Conservation (phyloP, 2,797 vertebrate species). For the Typhlichthys eigenmanni region DNA sequence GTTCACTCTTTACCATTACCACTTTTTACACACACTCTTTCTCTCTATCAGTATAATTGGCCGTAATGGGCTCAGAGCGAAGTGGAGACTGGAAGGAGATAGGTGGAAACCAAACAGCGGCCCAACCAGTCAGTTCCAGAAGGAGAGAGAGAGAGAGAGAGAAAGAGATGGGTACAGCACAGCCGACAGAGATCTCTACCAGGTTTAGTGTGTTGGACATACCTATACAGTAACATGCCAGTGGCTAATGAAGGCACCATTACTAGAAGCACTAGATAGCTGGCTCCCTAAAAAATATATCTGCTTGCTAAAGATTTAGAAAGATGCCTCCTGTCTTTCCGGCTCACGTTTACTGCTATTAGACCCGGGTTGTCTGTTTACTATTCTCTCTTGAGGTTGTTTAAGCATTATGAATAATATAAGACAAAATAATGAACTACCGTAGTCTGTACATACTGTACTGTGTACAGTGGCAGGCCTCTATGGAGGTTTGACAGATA, state of each 20-base stretch:
- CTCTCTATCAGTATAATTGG: conserved; percentile 42
- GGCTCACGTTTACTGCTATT: conserved; percentile 59
- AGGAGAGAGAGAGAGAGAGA: background rate
- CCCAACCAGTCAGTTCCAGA: conserved; percentile 42
- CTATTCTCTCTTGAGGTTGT: conserved; percentile 56
- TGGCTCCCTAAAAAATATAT: conserved; percentile 44
- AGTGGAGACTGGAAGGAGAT: conserved; percentile 37
- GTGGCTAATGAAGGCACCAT: conserved; percentile 71
- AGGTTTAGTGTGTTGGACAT: conserved; percentile 57
- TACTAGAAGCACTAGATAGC: conserved; percentile 58
- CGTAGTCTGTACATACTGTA: conserved; percentile 11
- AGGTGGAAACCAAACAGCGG: conserved; percentile 35
- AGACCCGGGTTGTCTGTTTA: conserved; percentile 59
- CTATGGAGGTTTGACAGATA: conserved; percentile 51
- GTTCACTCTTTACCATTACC: conserved; percentile 52
- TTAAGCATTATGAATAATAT: conserved; percentile 60
- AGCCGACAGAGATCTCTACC: conserved; percentile 31
- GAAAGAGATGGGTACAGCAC: conserved; percentile 4
- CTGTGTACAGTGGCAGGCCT: conserved; percentile 31
- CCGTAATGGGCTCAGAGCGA: conserved; percentile 49
- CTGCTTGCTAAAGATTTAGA: conserved; percentile 59
- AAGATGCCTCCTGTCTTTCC: conserved; percentile 51
- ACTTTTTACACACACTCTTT: conserved; percentile 37
- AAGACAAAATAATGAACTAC: conserved; percentile 63
- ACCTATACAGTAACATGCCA: conserved; percentile 50